A percentile compares a stretch with the other conserved stretches of the same genome.
phyloP scores from a whole-genome alignment of 2,797 vertebrate genomes.

The Gouania willdenowi region DNA sequence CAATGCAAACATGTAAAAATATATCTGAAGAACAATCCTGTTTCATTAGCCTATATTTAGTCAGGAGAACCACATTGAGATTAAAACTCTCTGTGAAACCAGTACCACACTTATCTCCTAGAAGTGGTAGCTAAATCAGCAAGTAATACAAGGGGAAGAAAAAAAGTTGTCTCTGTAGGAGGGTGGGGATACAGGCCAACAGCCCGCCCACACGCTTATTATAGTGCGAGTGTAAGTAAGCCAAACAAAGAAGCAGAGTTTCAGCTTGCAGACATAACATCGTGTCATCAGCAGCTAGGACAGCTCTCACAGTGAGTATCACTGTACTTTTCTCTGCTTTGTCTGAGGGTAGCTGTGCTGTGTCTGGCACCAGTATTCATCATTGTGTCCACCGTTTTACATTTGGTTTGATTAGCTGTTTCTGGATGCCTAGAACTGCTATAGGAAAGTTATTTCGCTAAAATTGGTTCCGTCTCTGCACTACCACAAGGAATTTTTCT shows the following conservation, averaged over 20 bases:
- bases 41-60: too few species aligned
- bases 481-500: too few species aligned
- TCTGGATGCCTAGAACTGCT: conserved; percentile 6
- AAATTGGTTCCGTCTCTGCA: too few species aligned
- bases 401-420: neutral
- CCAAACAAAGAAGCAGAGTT: conserved; percentile 25
- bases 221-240: conserved; percentile 27
- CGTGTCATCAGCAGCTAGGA: conserved; percentile 1
- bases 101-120: too few species aligned
- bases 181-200: conserved; percentile 1
- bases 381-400: conserved; percentile 2
- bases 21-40: too few species aligned
- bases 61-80: too few species aligned
- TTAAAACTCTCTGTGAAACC: too few species aligned
- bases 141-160: too few species aligned
- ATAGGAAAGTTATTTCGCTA: too few species aligned
- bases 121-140: too few species aligned
- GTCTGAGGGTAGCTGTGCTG: conserved; percentile 16
- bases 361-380: conserved; percentile 19
- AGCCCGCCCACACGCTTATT: conserved; percentile 41
- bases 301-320: conserved; percentile 41
- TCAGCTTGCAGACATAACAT: conserved; percentile 18
- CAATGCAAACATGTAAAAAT: too few species aligned
- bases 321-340: conserved; percentile 7
- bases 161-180: neutral